A percentile compares a stretch with the other conserved stretches of the same genome.
These are phyloP conservation scores for Heterodera filipjevi DNA, from an alignment of 2,888 invertebrate species.

Conservation along the genomic window DNA sequence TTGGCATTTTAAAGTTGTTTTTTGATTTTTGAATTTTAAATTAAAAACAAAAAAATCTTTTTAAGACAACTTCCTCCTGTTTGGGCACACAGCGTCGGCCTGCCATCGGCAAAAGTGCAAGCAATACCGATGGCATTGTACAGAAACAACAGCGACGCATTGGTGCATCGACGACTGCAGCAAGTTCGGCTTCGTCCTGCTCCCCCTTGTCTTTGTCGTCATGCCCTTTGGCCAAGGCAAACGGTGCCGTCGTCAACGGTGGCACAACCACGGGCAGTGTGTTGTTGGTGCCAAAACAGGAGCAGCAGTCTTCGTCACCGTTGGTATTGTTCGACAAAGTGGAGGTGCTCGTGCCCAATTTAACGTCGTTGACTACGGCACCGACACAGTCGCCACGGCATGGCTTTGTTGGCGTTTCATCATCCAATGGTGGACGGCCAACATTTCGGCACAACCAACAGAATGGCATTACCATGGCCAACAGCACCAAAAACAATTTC, in stretches of 20 bases:
- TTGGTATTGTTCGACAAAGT: background rate
- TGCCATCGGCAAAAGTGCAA: background rate
- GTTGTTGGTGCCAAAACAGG: background rate
- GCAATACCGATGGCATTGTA: background rate
- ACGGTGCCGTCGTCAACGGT: background rate
- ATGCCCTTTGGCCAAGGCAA: background rate
- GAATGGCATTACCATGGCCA: background rate
- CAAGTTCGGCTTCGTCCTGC: no score
- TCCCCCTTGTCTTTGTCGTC: background rate
- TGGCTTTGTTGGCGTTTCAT: background rate
- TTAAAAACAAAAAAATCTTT: background rate
- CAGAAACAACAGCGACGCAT: background rate
- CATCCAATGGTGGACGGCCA: background rate
- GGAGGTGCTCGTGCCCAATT: slow-evolving; percentile 6
- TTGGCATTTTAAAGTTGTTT: background rate
- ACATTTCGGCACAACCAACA: background rate
- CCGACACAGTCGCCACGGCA: background rate
- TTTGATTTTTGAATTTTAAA: no score
- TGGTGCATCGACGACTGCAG: background rate
- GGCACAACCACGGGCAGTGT: background rate
- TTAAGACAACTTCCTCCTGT: background rate
- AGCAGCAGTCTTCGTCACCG: background rate
- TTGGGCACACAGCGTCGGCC: background rate
- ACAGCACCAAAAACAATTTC: slow-evolving; percentile 16
- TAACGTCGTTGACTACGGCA: background rate